Base-by-base conservation (phyloP, 2,113 vertebrate species). In the Aspiorhynchus laticeps region DNA sequence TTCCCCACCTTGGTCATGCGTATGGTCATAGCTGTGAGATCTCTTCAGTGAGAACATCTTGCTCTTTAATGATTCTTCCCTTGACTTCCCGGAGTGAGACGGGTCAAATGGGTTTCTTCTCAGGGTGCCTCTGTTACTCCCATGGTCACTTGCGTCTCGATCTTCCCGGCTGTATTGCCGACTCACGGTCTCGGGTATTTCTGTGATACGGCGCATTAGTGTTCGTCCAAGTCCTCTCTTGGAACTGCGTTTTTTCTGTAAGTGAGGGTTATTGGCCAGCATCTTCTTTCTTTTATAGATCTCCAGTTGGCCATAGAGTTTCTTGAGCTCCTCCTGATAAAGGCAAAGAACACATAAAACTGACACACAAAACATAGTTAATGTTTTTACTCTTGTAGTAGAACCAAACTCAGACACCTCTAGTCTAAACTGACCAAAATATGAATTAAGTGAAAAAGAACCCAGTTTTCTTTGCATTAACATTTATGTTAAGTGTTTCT, bases 281-380 rank as follows among this genome's bases (percentile, higher is more conserved):
- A 99, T 99, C 92, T 99, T 99, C 92, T 99, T 99, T 86, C 97
- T 95, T 92, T 99, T 99, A 89, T 99, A 99, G 88, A 99, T 96
- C 94, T 99, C 98, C 89, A 99, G 87, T 79, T 99, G 98, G n/a
- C 96, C 94, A 0, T 99, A 99, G 0, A 99, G 95, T 93, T 99
- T 99, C 93, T 99, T 99, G 89, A 99, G 90, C 84, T 99, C 98
- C 86, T 99, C 98, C 98, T 99, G 41, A 21, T 26, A 85, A n/a
- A 69, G 33, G 7, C 75, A 86, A 9, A 93, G 86, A 93, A 61
- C n/a, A 74, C 56, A 75, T 31, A 33, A 81, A 51, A 76, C 5
- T 59, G 6, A 46, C 24, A 75, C 38, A 76, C 28, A 85, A 51
- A 75, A 26, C 31, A 33, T 31, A 77, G 15, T 21, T 1, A 38